phyloP scores from a whole-genome alignment of 2,888 invertebrate genomes.

The Nymphalis urticae region DNA sequence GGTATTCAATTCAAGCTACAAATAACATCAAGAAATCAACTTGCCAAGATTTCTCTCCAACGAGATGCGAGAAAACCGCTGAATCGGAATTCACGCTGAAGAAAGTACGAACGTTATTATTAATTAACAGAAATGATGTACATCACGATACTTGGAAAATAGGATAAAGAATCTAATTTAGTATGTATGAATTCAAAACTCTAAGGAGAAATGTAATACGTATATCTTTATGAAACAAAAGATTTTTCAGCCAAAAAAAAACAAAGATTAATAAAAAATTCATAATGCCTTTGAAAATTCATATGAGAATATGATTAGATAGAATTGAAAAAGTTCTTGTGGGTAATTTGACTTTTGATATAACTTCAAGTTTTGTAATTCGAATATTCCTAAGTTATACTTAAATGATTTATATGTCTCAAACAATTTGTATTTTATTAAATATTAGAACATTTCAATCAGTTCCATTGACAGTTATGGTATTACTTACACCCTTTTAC shows the following conservation, averaged over 20 bases:
- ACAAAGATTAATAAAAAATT: no score
- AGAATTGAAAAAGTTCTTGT: no score
- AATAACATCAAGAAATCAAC: conserved; percentile 12
- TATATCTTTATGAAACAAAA: no score
- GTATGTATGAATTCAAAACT: background rate
- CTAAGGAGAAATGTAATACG: background rate
- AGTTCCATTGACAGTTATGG: conserved; percentile 8
- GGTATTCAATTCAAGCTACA: background rate
- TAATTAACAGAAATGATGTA: conserved; percentile 46
- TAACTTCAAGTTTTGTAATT: no score
- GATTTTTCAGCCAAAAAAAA: no score
- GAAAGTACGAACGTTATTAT: conserved; percentile 43
- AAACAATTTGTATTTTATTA: background rate
- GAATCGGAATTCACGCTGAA: conserved; percentile 45
- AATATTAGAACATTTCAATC: conserved; percentile 7
- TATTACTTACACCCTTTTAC: conserved; percentile 27
- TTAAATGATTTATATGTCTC: background rate
- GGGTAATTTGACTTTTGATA: no score
- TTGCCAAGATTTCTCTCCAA: conserved; percentile 24
- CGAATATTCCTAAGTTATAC: no score
- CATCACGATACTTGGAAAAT: conserved; percentile 36
- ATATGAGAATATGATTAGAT: no score
- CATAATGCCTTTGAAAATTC: no score
- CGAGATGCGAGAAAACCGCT: conserved; percentile 34
- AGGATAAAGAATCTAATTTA: background rate